Conservation (phyloP, 2,888 invertebrate species). For the Ferrisia virgata region DNA sequence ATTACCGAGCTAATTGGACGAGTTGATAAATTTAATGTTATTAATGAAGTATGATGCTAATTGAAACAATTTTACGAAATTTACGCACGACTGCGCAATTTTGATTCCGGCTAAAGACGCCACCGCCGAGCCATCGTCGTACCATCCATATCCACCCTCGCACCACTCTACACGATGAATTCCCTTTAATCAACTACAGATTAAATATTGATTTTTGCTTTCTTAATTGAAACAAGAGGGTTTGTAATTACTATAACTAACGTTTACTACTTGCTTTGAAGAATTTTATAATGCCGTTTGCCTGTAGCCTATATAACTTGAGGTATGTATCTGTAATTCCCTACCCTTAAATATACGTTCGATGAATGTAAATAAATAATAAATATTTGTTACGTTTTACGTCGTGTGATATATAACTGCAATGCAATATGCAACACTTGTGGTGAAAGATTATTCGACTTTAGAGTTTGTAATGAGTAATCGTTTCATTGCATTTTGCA, state of each 20-base stretch:
- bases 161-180: no score
- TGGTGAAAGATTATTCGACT: not conserved
- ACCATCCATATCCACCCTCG: no score
- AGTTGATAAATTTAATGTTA: not conserved
- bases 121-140: no score
- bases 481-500: not conserved
- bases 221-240: constrained; percentile 31
- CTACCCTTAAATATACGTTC: not conserved
- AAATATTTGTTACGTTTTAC: not conserved
- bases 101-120: not conserved
- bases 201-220: constrained; percentile 32
- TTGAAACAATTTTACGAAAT: constrained; percentile 22
- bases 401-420: not conserved
- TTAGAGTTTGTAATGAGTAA: not conserved
- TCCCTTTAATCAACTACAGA: constrained; percentile 21
- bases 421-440: not conserved
- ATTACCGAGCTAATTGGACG: constrained; percentile 13
- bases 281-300: constrained; percentile 1
- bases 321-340: no score
- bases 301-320: not conserved
- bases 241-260: constrained; percentile 14
- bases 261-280: not conserved
- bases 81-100: not conserved
- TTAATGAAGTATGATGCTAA: constrained; percentile 24
- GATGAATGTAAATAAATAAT: constrained; percentile 5